These are phyloP conservation scores for Aldabrachelys gigantea DNA, from an alignment of 2,113 vertebrate genomes.

Conservation along the genomic window DNA sequence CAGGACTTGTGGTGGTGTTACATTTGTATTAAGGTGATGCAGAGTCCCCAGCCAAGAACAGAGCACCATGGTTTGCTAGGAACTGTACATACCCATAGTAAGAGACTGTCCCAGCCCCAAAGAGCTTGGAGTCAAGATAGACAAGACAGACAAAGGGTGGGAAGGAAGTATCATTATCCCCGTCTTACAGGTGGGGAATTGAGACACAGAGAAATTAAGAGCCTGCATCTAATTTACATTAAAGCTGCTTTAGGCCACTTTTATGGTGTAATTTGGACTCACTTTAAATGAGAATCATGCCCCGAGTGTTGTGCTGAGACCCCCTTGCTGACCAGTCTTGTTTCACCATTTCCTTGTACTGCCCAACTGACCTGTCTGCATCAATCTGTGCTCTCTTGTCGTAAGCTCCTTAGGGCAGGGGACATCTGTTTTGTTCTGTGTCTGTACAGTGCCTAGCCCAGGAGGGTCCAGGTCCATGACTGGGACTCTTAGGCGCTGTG, in stretches of 20 bases:
- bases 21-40: too few species aligned
- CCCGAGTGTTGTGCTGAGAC: conserved; percentile 32
- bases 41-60: not conserved
- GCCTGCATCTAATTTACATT: fast-evolving
- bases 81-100: fast-evolving
- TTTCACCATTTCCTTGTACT: conserved; percentile 39
- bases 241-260: not conserved
- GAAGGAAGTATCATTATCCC: fast-evolving
- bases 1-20: fast-evolving
- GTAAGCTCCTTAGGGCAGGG: conserved; percentile 34
- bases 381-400: not conserved
- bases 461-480: not conserved
- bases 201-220: not conserved
- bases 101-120: fast-evolving
- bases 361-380: not conserved
- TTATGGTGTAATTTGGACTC: conserved; percentile 27
- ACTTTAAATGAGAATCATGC: conserved; percentile 27
- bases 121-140: fast-evolving
- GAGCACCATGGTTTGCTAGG: fast-evolving
- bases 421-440: not conserved
- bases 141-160: not conserved
- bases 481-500: not conserved
- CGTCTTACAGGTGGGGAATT: fast-evolving
- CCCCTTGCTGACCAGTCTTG: conserved; percentile 34
- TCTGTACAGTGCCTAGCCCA: not conserved